These are phyloP conservation scores for Brachypalpus laphriformis DNA, from an alignment of 2,888 invertebrate genomes.

Conservation along the genomic window DNA sequence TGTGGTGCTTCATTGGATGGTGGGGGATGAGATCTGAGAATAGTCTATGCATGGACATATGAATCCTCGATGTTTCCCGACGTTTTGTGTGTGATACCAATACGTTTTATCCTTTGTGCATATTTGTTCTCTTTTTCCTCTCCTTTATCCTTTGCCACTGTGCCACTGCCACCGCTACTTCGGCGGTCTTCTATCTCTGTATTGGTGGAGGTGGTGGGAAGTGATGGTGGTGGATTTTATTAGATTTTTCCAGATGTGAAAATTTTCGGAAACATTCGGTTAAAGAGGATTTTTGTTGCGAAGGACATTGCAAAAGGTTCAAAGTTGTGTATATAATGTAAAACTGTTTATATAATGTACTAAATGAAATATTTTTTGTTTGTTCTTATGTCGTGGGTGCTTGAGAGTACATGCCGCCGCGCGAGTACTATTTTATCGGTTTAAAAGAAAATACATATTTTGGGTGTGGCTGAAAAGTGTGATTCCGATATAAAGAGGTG, in stretches of 20 bases:
- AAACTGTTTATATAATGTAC: constrained; percentile 49
- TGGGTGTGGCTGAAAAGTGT: constrained; percentile 71
- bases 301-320: constrained; percentile 73
- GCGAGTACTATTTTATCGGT: constrained; percentile 68
- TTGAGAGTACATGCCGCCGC: constrained; percentile 62
- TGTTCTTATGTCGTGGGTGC: constrained; percentile 51
- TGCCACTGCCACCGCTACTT: constrained; percentile 23
- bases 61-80: constrained; percentile 59
- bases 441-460: constrained; percentile 71
- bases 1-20: constrained; percentile 52
- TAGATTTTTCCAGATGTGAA: constrained; percentile 73
- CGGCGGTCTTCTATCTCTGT: constrained; percentile 58
- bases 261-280: constrained; percentile 73
- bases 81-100: constrained; percentile 64
- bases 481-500: constrained; percentile 37
- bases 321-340: constrained; percentile 27
- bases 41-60: constrained; percentile 68
- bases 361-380: constrained; percentile 55
- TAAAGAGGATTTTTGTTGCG: constrained; percentile 72
- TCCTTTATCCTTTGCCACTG: constrained; percentile 26
- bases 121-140: constrained; percentile 68
- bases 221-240: constrained; percentile 70
- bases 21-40: constrained; percentile 40
- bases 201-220: constrained; percentile 57
- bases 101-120: constrained; percentile 73